Percentiles rank a stretch among this genome's conserved stretches.
Evolutionary conservation across 2,888 invertebrate genomes (phyloP).

Genomic region (Balanococcus diminutus): DNA sequence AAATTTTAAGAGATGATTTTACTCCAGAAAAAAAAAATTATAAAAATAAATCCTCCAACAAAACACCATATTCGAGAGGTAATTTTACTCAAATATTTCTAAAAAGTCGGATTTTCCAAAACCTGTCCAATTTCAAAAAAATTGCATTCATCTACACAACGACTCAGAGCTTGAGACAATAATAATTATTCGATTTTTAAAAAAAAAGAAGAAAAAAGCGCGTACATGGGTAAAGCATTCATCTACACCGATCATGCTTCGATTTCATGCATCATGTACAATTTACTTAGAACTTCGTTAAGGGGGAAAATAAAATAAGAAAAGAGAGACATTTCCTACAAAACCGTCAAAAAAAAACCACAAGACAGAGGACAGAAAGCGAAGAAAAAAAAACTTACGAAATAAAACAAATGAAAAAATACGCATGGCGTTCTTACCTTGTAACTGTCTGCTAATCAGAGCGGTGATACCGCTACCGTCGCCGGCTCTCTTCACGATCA

Average conservation of each 20-base stretch:
- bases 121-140: too few relatives aligned
- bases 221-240: background rate
- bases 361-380: background rate
- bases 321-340: background rate
- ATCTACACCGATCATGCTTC: background rate
- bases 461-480: constrained; percentile 81
- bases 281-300: background rate
- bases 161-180: background rate
- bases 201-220: background rate
- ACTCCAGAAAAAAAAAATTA: too few relatives aligned
- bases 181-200: background rate
- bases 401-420: background rate
- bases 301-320: background rate
- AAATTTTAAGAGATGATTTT: too few relatives aligned
- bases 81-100: too few relatives aligned
- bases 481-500: constrained; percentile 75
- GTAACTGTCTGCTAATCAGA: constrained; percentile 75
- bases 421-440: constrained; percentile 65
- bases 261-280: background rate
- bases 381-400: background rate
- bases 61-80: too few relatives aligned
- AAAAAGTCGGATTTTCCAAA: too few relatives aligned
- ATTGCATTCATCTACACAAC: background rate
- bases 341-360: background rate
- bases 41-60: too few relatives aligned